A percentile compares a stretch with the other conserved stretches of the same genome.
phyloP scores from a whole-genome alignment of 2,113 vertebrate genomes.

The Syngnathus scovelli region DNA sequence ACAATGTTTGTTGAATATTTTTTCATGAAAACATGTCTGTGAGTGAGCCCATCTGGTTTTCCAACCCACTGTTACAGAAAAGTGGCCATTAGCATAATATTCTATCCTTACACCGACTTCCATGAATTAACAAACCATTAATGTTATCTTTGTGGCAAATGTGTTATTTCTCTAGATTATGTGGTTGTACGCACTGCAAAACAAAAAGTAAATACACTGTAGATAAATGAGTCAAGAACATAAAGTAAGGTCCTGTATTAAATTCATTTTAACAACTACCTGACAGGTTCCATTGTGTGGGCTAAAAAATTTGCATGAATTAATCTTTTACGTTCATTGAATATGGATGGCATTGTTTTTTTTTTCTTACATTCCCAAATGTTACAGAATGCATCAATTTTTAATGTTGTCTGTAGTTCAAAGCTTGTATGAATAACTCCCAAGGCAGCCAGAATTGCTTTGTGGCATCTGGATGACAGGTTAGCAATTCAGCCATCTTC shows the following conservation, averaged over 20 bases:
- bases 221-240: background rate
- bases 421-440: slow-evolving; percentile 5
- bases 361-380: slow-evolving; percentile 2
- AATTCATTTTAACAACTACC: background rate
- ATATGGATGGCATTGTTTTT: slow-evolving; percentile 6
- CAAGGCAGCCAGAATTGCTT: background rate
- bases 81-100: background rate
- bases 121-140: no score
- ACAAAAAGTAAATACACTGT: background rate
- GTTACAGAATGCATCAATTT: background rate
- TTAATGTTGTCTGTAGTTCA: slow-evolving; percentile 2
- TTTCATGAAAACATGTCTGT: no score
- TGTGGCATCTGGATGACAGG: background rate
- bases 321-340: slow-evolving; percentile 5
- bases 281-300: background rate
- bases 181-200: background rate
- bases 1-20: no score
- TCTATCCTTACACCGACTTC: no score
- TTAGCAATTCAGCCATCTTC: background rate
- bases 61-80: background rate
- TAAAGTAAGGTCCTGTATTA: background rate
- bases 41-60: background rate
- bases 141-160: background rate
- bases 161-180: background rate
- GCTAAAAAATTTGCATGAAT: background rate